Conservation (phyloP, 2,797 vertebrate genomes). For the Falco naumanni region DNA sequence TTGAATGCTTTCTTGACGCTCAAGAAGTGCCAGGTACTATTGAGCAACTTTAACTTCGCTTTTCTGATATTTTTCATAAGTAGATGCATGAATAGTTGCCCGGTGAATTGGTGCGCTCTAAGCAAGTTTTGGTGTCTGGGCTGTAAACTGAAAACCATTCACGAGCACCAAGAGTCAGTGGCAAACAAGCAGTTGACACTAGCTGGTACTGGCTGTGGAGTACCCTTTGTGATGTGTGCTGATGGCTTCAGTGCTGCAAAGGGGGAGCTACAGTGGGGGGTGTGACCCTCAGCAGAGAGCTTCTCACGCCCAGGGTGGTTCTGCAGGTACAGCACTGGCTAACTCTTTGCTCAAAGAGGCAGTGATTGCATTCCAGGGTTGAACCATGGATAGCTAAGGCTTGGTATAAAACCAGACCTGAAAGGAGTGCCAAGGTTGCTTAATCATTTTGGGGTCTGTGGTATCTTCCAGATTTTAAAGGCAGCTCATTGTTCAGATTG, state of each 20-base stretch:
- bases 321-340: background rate
- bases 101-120: background rate
- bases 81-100: background rate
- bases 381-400: background rate
- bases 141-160: background rate
- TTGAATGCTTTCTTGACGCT: background rate
- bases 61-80: background rate
- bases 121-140: background rate
- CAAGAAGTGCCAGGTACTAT: background rate
- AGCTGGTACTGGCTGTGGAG: background rate
- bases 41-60: background rate
- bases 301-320: too few species aligned
- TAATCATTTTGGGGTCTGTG: background rate
- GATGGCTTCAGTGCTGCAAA: background rate
- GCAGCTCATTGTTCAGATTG: background rate
- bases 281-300: background rate
- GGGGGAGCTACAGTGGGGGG: background rate
- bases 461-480: background rate
- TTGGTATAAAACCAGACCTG: fast-evolving
- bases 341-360: background rate
- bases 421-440: background rate
- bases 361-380: background rate
- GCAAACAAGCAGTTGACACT: background rate
- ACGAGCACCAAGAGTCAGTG: too few species aligned
- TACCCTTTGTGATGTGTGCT: background rate